Conservation (phyloP, 2,888 invertebrate species). For the Enoplolaimus lenunculus region DNA sequence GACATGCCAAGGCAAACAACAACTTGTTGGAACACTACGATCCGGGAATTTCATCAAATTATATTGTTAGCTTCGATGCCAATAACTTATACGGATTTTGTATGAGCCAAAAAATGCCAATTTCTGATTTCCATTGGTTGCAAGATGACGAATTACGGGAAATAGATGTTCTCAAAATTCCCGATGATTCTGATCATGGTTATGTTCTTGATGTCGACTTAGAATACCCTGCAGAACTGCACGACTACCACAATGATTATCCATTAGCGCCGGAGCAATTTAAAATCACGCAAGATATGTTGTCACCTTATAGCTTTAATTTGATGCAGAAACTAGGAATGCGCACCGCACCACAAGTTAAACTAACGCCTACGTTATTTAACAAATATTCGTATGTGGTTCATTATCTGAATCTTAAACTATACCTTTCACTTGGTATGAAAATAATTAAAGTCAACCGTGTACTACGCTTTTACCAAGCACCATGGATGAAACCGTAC, state of each 20-base stretch:
- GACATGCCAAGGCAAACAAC: slow-evolving; percentile 34
- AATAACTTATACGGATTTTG: too few species aligned
- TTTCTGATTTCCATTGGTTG: slow-evolving; percentile 30
- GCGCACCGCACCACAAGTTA: too few species aligned
- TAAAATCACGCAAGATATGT: too few species aligned
- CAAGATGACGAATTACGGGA: slow-evolving; percentile 18
- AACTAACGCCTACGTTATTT: slow-evolving; percentile 28
- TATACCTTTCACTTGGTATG: slow-evolving; percentile 27
- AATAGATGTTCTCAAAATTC: slow-evolving; percentile 22
- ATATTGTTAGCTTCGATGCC: too few species aligned
- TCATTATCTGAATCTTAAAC: slow-evolving; percentile 27
- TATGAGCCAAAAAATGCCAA: too few species aligned
- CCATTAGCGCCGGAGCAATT: too few species aligned
- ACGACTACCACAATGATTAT: slow-evolving; percentile 37
- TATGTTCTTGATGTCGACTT: slow-evolving; percentile 44
- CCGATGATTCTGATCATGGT: slow-evolving; percentile 30
- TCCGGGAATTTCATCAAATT: slow-evolving; percentile 23
- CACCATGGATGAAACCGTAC: too few species aligned
- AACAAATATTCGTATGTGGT: slow-evolving; percentile 29
- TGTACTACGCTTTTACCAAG: slow-evolving; percentile 29
- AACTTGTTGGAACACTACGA: slow-evolving; percentile 27
- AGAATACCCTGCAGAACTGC: slow-evolving; percentile 40
- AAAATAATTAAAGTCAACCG: slow-evolving; percentile 31
- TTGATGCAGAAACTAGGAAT: too few species aligned
- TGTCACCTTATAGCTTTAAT: too few species aligned